A percentile compares a stretch with the other conserved stretches of the same genome.
phyloP scores from a whole-genome alignment of 2,888 invertebrate genomes.

The Strigamia transsilvanica region DNA sequence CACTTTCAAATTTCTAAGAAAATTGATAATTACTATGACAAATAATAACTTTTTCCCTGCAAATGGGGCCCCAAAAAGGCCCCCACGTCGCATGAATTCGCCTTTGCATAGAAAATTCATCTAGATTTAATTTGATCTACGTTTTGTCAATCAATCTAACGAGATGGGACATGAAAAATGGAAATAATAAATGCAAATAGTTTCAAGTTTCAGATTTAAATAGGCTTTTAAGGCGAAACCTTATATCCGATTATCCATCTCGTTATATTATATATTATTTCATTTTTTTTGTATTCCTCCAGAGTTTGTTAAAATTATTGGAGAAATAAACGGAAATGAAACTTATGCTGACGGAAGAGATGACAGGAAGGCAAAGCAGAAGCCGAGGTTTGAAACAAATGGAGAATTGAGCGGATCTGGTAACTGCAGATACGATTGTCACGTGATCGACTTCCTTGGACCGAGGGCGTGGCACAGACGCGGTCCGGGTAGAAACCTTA shows the following conservation, averaged over 20 bases:
- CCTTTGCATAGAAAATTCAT: too few relatives aligned
- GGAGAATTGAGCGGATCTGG: slow-evolving; percentile 35
- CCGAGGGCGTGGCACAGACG: slow-evolving; percentile 24
- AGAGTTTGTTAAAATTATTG: neutral
- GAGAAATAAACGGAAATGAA: slow-evolving; percentile 8
- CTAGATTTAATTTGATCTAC: neutral
- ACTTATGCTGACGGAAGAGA: slow-evolving; percentile 34
- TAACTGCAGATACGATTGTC: slow-evolving; percentile 34
- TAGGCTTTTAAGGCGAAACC: neutral
- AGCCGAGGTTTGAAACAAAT: slow-evolving; percentile 20
- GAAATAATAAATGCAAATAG: neutral
- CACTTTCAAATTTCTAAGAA: too few relatives aligned
- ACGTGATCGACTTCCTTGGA: slow-evolving; percentile 38
- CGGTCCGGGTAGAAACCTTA: slow-evolving; percentile 22
- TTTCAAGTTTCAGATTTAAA: neutral
- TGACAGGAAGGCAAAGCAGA: neutral
- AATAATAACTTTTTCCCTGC: too few relatives aligned
- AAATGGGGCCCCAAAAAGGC: too few relatives aligned
- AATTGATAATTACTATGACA: too few relatives aligned
- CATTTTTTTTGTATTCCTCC: neutral
- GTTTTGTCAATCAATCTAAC: neutral
- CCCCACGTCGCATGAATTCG: too few relatives aligned
- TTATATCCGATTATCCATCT: neutral
- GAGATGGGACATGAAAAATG: neutral
- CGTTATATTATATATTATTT: neutral